Percentiles rank a stretch among this genome's conserved stretches.
phyloP scores from a whole-genome alignment of 2,888 invertebrate species.

The Heliconius charithonia region DNA sequence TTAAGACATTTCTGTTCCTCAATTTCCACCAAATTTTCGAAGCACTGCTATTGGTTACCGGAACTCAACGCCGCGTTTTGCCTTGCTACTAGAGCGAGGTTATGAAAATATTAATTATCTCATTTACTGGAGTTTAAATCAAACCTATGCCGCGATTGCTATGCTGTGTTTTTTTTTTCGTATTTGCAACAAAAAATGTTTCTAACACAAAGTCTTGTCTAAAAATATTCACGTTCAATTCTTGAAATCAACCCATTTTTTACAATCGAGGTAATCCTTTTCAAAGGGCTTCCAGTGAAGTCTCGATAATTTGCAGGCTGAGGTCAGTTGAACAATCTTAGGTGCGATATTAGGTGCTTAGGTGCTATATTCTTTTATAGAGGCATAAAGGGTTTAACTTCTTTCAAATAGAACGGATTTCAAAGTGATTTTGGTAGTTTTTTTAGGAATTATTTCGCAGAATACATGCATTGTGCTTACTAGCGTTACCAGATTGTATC shows the following conservation, averaged over 20 bases:
- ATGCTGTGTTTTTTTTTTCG: too few relatives aligned
- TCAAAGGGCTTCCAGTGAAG: conserved; percentile 11
- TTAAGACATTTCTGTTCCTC: too few relatives aligned
- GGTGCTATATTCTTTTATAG: neutral
- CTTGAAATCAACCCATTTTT: neutral
- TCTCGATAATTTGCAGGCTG: conserved; percentile 23
- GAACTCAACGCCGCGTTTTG: too few relatives aligned
- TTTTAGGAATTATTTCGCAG: neutral
- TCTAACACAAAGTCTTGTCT: too few relatives aligned
- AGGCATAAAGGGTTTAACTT: neutral
- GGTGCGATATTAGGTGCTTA: neutral
- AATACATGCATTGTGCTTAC: neutral
- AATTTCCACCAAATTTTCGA: too few relatives aligned
- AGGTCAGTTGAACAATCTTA: conserved; percentile 16
- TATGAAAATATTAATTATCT: too few relatives aligned
- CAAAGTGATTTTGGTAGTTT: neutral
- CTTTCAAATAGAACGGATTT: neutral
- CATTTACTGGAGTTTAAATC: too few relatives aligned
- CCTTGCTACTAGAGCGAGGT: too few relatives aligned
- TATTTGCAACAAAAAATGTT: too few relatives aligned
- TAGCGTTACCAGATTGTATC: too few relatives aligned
- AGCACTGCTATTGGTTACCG: too few relatives aligned
- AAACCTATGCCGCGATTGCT: too few relatives aligned
- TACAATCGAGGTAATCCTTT: conserved; percentile 4
- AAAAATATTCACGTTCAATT: neutral